These are phyloP conservation scores for Silurus lanzhouensis DNA, from an alignment of 2,797 vertebrate genomes.

Conservation along the genomic window DNA sequence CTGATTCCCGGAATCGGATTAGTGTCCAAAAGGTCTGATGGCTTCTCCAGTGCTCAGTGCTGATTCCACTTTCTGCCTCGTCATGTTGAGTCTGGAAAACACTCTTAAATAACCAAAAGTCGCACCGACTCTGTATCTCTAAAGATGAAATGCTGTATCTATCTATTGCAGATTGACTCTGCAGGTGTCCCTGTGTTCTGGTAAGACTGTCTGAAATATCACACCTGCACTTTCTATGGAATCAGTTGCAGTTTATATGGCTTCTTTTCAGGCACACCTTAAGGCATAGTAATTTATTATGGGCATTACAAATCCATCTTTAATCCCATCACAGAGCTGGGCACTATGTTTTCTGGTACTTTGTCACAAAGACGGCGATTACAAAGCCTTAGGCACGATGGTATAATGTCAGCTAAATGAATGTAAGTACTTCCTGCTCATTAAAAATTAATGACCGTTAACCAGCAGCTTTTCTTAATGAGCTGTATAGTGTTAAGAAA, in stretches of 20 bases:
- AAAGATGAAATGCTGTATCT: background rate
- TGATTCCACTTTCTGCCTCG: background rate
- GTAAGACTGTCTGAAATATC: background rate
- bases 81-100: background rate
- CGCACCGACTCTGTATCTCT: background rate
- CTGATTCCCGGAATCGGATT: background rate
- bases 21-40: background rate
- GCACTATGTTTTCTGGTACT: background rate
- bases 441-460: background rate
- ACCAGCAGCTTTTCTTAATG: background rate
- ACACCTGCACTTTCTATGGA: background rate
- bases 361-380: background rate
- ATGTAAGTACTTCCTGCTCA: background rate
- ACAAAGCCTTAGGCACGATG: background rate
- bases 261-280: background rate
- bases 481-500: background rate
- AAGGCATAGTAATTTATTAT: background rate
- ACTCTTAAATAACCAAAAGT: background rate
- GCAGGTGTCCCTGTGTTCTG: no score
- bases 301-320: background rate
- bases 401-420: background rate
- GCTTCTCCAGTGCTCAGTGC: background rate
- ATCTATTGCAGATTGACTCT: background rate
- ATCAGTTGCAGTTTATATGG: background rate
- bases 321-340: background rate